A percentile compares a stretch with the other conserved stretches of the same genome.
These are phyloP conservation scores for Netelia inedita DNA, from an alignment of 2,888 invertebrate genomes.

Conservation along the genomic window DNA sequence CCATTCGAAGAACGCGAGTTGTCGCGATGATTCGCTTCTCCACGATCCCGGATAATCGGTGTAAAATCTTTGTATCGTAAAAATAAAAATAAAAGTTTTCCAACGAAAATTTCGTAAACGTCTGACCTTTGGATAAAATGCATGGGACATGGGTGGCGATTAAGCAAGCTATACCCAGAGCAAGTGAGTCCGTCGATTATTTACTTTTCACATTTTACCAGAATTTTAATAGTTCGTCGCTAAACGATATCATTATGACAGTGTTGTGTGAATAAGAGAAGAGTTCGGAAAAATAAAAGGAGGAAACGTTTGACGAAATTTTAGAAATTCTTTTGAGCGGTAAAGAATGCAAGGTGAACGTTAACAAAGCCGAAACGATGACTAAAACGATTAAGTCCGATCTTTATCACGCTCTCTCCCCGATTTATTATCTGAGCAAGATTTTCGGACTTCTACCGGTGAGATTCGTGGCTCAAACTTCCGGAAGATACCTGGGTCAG, in stretches of 20 bases:
- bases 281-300: neutral
- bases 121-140: conserved; percentile 52
- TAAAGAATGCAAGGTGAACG: conserved; percentile 52
- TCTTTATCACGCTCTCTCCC: conserved; percentile 79
- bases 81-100: too few relatives aligned
- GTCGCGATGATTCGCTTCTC: conserved; percentile 39
- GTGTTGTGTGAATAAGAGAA: too few relatives aligned
- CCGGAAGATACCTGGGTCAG: conserved; percentile 76
- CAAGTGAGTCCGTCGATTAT: conserved; percentile 59
- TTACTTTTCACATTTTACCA: neutral
- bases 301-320: conserved; percentile 14
- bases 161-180: conserved; percentile 61
- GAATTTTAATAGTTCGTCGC: neutral
- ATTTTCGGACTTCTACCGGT: conserved; percentile 80
- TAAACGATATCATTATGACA: neutral
- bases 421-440: conserved; percentile 81
- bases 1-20: conserved; percentile 48
- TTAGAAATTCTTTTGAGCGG: conserved; percentile 55
- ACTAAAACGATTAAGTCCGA: conserved; percentile 73
- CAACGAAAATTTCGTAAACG: neutral
- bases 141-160: conserved; percentile 61
- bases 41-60: neutral
- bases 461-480: conserved; percentile 73
- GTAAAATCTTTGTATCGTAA: neutral
- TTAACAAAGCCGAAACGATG: conserved; percentile 63